A percentile compares a stretch with the other conserved stretches of the same genome.
phyloP scores from a whole-genome alignment of 1,140 invertebrate species.

The Melanaphis sacchari region DNA sequence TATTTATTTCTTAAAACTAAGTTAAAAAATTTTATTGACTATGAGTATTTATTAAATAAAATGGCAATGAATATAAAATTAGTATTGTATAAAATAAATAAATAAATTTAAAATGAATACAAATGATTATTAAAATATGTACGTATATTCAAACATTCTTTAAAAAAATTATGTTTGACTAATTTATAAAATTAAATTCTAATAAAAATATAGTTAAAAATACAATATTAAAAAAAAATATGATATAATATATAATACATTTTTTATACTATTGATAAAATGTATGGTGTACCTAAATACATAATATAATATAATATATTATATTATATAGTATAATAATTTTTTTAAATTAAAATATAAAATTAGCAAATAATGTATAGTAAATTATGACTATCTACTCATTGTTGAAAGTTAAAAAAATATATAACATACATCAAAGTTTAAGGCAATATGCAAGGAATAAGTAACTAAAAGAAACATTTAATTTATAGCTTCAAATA shows the following conservation, averaged over 20 bases:
- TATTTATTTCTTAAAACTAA: background rate
- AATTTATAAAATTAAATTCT: background rate
- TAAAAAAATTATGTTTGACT: no score
- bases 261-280: background rate
- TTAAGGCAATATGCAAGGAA: background rate
- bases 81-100: background rate
- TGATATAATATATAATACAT: no score
- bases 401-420: background rate
- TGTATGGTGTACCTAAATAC: background rate
- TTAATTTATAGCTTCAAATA: slow-evolving; percentile 37
- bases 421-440: background rate
- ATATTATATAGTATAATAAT: background rate
- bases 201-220: background rate
- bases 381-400: background rate
- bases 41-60: background rate
- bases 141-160: background rate
- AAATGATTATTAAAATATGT: background rate
- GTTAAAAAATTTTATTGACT: background rate
- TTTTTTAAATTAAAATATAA: background rate
- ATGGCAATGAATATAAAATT: background rate
- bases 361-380: background rate
- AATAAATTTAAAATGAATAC: background rate
- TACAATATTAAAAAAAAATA: no score
- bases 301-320: no score
- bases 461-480: background rate